Conservation (phyloP, 2,888 invertebrate genomes). For the Epinotia demarniana region DNA sequence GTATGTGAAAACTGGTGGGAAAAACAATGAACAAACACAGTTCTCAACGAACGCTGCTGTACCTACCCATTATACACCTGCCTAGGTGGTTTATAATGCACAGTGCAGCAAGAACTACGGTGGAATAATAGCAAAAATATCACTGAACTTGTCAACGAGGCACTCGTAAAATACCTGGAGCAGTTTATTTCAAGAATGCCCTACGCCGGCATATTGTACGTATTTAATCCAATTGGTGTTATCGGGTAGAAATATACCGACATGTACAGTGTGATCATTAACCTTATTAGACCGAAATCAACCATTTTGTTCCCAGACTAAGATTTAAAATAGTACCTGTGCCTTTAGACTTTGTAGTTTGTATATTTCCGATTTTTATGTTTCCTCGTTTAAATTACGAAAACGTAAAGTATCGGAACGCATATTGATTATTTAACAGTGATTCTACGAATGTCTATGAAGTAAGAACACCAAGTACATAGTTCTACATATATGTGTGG, state of each 20-base stretch:
- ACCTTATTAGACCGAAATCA: neutral
- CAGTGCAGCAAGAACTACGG: constrained; percentile 7
- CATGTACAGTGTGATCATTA: constrained; percentile 4
- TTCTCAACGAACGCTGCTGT: neutral
- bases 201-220: constrained; percentile 29
- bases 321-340: neutral
- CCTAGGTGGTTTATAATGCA: constrained; percentile 31
- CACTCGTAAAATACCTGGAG: constrained; percentile 35
- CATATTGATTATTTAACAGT: constrained; percentile 24
- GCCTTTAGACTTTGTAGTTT: constrained; percentile 1
- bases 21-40: constrained; percentile 2
- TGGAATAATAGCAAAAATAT: constrained; percentile 35
- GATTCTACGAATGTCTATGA: constrained; percentile 17
- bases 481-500: neutral
- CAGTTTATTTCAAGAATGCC: constrained; percentile 42
- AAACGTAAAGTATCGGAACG: constrained; percentile 28
- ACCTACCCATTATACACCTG: neutral
- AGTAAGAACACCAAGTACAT: constrained; percentile 8
- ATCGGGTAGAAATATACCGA: constrained; percentile 27
- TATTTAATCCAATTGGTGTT: constrained; percentile 35
- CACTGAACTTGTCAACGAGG: constrained; percentile 40
- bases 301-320: neutral
- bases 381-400: constrained; percentile 38
- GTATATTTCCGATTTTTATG: constrained; percentile 33
- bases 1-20: neutral